Evolutionary conservation across 1,140 invertebrate genomes (phyloP), one percentile per base, ranked within the genome.

Genomic region (Maconellicoccus hirsutus): DNA sequence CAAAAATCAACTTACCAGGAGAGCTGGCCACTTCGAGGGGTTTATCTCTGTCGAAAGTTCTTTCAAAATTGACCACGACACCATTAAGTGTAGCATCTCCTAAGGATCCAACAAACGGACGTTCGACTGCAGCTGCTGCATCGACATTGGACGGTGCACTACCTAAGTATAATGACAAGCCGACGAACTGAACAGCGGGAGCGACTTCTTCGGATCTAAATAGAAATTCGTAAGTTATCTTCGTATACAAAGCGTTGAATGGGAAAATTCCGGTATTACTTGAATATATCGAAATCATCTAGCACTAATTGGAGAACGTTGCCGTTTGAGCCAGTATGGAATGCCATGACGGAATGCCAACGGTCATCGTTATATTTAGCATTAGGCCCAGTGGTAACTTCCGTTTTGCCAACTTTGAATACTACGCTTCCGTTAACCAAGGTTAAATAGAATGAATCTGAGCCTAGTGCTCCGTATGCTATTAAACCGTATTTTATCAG

Each of bases 321-420:
- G 82, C 79, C 22, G 33, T 14, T 79, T n/a, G n/a, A 80, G 63
- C 80, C 76, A 78, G 84, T 84, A 75, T 91, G 89, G 0, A 86
- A 89, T 0, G 93, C 88, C 0, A 90, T 92, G 0, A 98, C 87
- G 6, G 93, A 92, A 79, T 98, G 96, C 93, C 95, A 97, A 71
- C 90, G 84, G 33, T 88, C 89, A 79, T 98, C 94, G 77, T 93
- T 90, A 78, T 91, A 94, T 63, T 79, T 81, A 0, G 81, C 85
- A 23, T 81, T 82, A 1, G 84, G 79, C 8, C 82, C 82, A 0
- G 85, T 84, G 22, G 80, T 83, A 21, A 89, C 77, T 72, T 83
- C 81, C 74, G 72, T 22, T 84, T 83, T 10, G 84, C 83, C 85
- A 77, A 86, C 89, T 73, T 86, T 85, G 14, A 94, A 82, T 0